Base-by-base conservation (phyloP, 2,888 invertebrate species). In the Eupithecia dodoneata region DNA sequence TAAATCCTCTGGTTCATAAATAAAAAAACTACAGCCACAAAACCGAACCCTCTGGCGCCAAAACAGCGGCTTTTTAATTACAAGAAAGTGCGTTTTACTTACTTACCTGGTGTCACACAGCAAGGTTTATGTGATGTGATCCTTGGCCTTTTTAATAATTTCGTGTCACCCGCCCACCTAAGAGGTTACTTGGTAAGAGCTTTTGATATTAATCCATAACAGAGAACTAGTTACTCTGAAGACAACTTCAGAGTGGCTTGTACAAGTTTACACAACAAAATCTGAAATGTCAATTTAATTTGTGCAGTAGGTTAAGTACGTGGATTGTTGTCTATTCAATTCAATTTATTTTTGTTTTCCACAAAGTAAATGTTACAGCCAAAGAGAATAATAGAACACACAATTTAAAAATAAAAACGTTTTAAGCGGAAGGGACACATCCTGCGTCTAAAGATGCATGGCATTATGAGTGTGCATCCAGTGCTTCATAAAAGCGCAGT, bases 71-170 rank as follows among this genome's bases (percentile, higher is more conserved):
- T 30, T 59, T 18, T 59, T 18, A 59, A 59, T 18, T 59, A 59
- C 10, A 59, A 30, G 63, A 63, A 30, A 63, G 59, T 18, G 18
- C 9, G 59, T 18, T 59, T 59, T 10, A 59, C 59, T 59, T 59
- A 18, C 59, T 10, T 59, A 55, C n/a, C 52, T n/a, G 3, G n/a
- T 18, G 18, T 3, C n/a, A 63, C 30, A 63, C 18, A 63, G 30
- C 63, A 63, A 30, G 10, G 30, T 63, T 63, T 63, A 30, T 63
- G 18, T 63, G 63, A 30, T 63, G 18, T 63, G 63, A 63, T 63
- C 63, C 63, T 63, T 63, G 63, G 10, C 63, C 30, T 63, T 30
- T 63, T 63, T 59, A 59, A 59, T 59, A 63, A 63, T 63, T 63
- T 12, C 9, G 63, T 63, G 63, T 63, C 63, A 30, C 12, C 63